Percentiles rank a stretch among this genome's conserved stretches.
Conservation (phyloP, 2,888 invertebrate species). For the Leucophora obtusa region DNA sequence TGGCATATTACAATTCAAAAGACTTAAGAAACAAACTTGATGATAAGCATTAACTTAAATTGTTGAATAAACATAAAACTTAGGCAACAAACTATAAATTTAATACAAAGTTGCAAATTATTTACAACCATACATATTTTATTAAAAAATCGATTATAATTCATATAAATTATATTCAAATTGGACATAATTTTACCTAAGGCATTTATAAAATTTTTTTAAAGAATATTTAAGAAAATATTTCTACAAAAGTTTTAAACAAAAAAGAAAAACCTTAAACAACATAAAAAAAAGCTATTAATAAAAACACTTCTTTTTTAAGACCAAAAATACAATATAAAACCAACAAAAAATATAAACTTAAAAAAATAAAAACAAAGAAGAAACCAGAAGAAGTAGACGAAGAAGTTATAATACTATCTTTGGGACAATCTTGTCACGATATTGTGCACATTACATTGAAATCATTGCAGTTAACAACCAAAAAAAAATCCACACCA, state of each 20-base stretch:
- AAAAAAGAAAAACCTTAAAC: not conserved
- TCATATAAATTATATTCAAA: conserved; percentile 47
- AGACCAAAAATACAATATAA: too few relatives aligned
- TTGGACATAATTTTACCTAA: conserved; percentile 47
- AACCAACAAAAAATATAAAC: not conserved
- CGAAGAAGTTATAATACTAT: conserved; percentile 64
- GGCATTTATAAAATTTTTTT: conserved; percentile 20
- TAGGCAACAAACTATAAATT: too few relatives aligned
- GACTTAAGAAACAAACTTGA: conserved; percentile 14
- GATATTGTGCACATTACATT: conserved; percentile 72
- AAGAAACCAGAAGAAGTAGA: conserved; percentile 42
- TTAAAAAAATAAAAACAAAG: conserved; percentile 18
- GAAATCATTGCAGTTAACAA: conserved; percentile 51
- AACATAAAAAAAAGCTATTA: conserved; percentile 30
- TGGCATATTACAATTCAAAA: not conserved
- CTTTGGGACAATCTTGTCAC: conserved; percentile 78
- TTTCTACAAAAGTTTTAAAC: not conserved
- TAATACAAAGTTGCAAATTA: conserved; percentile 15
- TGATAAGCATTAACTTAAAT: not conserved
- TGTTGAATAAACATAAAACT: not conserved
- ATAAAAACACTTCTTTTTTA: conserved; percentile 41
- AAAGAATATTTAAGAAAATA: not conserved
- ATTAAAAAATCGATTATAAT: conserved; percentile 4
- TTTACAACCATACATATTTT: not conserved
- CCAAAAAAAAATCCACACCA: conserved; percentile 48